Base-by-base conservation (phyloP, 2,113 vertebrate species). In the Hyla sarda region DNA sequence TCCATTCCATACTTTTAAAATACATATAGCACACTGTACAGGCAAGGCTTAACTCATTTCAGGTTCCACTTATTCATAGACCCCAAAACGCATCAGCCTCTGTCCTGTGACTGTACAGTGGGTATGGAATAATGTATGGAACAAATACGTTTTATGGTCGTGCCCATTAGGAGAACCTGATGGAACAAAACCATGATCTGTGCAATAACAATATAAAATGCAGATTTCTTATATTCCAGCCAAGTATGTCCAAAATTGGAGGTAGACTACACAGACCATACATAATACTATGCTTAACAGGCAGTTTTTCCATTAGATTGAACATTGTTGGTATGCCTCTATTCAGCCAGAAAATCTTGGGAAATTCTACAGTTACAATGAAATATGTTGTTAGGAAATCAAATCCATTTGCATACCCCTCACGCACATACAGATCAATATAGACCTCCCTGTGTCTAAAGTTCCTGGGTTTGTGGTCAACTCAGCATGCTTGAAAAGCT, bases 401-500 rank as follows among this genome's bases (percentile, higher is more conserved):
- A 52, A 21, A 77, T 48, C 16, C 28, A 77, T 79, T 58, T 58
- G 54, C 54, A 60, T 14, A 19, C 32, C 21, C 23, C 77, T 60
- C 54, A 79, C 52, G 54, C 52, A 79, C 16, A 79, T 54, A n/a
- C 30, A 41, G 9, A 62, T 47, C 58, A n/a, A 82, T 82, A 84
- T 32, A 60, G 71, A 76, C 82, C 82, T 62, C 72, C 72, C 34
- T 30, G 54, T 50, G n/a, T 32, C n/a, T 34, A 45, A 41, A 50
- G 45, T 71, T 71, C 41, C 84, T 19, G 8, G 73, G 25, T 89
- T 87, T 88, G 84, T 28, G 30, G 6, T 37, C 21, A 89, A 48
- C 48, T 80, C 60, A 65, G 32, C 5, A 45, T 5, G 9, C 72
- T 87, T 1, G 0, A 85, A 48, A 89, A 86, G 52, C 17, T 5